Evolutionary conservation across 2,888 invertebrate species (phyloP).

Genomic region (Harpalus rubripes): DNA sequence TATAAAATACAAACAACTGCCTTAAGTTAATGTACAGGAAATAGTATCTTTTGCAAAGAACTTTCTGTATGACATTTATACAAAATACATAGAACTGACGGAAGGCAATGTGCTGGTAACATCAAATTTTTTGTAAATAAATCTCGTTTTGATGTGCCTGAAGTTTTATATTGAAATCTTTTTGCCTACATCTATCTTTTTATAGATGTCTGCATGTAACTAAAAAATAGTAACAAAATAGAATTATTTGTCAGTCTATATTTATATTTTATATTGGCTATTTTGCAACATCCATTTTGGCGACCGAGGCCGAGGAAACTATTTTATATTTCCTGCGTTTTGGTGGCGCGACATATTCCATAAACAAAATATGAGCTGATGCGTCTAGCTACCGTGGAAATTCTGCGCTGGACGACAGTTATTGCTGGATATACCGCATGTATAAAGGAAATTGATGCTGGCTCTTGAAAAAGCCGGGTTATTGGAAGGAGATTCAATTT

Average conservation of each 20-base stretch:
- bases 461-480: slow-evolving; percentile 48
- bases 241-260: not conserved
- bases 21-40: too few species aligned
- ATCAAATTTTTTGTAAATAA: too few species aligned
- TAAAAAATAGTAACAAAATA: too few species aligned
- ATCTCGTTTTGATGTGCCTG: too few species aligned
- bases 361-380: slow-evolving; percentile 33
- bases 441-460: slow-evolving; percentile 35
- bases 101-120: too few species aligned
- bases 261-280: not conserved
- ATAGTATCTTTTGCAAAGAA: too few species aligned
- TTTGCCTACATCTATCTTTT: too few species aligned
- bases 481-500: slow-evolving; percentile 47
- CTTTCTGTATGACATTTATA: too few species aligned
- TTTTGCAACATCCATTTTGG: not conserved
- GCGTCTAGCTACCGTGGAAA: not conserved
- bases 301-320: not conserved
- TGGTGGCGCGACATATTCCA: not conserved
- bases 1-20: too few species aligned
- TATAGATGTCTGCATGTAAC: too few species aligned
- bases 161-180: too few species aligned
- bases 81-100: too few species aligned
- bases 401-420: slow-evolving; percentile 32
- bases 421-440: slow-evolving; percentile 18
- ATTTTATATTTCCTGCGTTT: slow-evolving; percentile 9